These are phyloP conservation scores for Aelia acuminata DNA, from an alignment of 2,888 invertebrate genomes.

Conservation along the genomic window DNA sequence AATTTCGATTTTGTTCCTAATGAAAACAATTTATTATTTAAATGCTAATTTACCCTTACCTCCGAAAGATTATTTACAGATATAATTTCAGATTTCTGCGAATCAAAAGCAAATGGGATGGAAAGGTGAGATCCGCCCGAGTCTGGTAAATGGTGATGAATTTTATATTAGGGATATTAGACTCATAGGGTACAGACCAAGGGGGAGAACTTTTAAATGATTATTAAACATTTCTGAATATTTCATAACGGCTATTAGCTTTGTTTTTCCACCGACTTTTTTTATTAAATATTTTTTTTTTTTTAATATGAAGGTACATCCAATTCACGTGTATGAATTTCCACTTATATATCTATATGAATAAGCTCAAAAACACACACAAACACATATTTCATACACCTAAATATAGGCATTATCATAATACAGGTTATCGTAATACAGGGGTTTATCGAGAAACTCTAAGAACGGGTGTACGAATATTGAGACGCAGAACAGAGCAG, in stretches of 20 bases:
- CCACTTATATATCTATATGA: too few species aligned
- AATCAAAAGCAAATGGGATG: background rate
- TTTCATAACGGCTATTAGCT: background rate
- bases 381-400: too few species aligned
- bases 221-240: background rate
- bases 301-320: too few species aligned
- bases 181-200: background rate
- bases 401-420: too few species aligned
- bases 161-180: background rate
- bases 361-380: too few species aligned
- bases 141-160: background rate
- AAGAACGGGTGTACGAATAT: too few species aligned
- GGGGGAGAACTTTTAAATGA: background rate
- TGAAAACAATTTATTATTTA: background rate
- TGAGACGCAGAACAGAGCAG: too few species aligned
- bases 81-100: background rate
- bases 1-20: background rate
- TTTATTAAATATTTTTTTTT: background rate
- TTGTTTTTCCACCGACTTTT: background rate
- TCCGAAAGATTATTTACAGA: background rate
- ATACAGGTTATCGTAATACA: too few species aligned
- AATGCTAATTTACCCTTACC: background rate
- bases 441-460: too few species aligned
- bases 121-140: background rate
- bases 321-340: too few species aligned